Percentiles rank a stretch among this genome's conserved stretches.
Conservation (phyloP, 2,797 vertebrate genomes). For the Notolabrus celidotus region DNA sequence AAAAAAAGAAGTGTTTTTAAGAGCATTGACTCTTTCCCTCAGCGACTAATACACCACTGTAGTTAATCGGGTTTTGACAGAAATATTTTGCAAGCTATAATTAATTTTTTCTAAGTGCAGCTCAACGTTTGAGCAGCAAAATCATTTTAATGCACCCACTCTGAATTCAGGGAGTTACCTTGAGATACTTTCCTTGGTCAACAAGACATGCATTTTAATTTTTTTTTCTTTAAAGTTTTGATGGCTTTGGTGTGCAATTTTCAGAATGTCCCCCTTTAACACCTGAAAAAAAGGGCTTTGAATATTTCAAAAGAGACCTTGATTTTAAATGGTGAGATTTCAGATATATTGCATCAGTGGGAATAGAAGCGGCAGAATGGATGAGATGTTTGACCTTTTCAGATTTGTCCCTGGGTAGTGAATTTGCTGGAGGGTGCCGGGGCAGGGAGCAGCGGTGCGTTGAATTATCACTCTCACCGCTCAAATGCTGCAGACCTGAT, state of each 20-base stretch:
- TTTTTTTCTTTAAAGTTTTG: slow-evolving; percentile 6
- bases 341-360: slow-evolving; percentile 77
- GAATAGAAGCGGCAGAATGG: slow-evolving; percentile 71
- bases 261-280: slow-evolving; percentile 32
- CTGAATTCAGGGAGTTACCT: slow-evolving; percentile 14
- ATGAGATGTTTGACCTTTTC: slow-evolving; percentile 86
- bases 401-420: slow-evolving; percentile 79
- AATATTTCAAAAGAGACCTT: slow-evolving; percentile 74
- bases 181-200: slow-evolving; percentile 5
- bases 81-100: too few relatives aligned
- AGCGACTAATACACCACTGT: too few relatives aligned
- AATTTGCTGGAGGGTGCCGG: slow-evolving; percentile 80
- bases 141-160: neutral
- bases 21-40: too few relatives aligned
- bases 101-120: too few relatives aligned
- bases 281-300: slow-evolving; percentile 19
- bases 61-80: too few relatives aligned
- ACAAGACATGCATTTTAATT: slow-evolving; percentile 12
- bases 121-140: too few relatives aligned
- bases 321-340: slow-evolving; percentile 75
- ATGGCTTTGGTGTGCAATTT: slow-evolving; percentile 39
- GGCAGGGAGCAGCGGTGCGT: slow-evolving; percentile 72
- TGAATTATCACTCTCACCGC: slow-evolving; percentile 83
- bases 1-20: too few relatives aligned
- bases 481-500: slow-evolving; percentile 71